A percentile compares a stretch with the other conserved stretches of the same genome.
These are phyloP conservation scores for Aleiodes testaceus DNA, from an alignment of 2,888 invertebrate species.

Conservation along the genomic window DNA sequence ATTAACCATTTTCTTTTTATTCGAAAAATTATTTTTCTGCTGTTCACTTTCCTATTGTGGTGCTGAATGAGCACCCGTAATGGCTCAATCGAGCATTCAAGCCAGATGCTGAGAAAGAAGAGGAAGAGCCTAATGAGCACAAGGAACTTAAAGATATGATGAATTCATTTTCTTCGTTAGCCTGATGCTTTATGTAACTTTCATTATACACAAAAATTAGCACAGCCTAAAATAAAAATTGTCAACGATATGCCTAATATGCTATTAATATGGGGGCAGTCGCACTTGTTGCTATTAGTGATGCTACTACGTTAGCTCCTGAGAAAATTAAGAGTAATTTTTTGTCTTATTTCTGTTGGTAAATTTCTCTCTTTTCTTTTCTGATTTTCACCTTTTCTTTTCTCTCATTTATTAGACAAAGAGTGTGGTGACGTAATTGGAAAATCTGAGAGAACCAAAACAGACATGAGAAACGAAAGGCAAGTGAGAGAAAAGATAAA, in stretches of 20 bases:
- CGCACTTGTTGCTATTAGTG: slow-evolving; percentile 90
- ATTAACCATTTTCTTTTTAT: too few species aligned
- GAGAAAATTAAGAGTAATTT: slow-evolving; percentile 86
- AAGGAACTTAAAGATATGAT: slow-evolving; percentile 84
- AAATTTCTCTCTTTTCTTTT: neutral
- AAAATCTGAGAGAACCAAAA: slow-evolving; percentile 85
- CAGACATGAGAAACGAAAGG: slow-evolving; percentile 81
- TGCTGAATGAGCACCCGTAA: too few species aligned
- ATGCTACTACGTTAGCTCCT: slow-evolving; percentile 90
- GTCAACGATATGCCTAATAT: slow-evolving; percentile 92
- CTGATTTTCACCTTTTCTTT: neutral
- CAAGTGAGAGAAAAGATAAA: slow-evolving; percentile 72
- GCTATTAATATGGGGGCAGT: slow-evolving; percentile 96
- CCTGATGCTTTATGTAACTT: slow-evolving; percentile 95
- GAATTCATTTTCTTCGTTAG: slow-evolving; percentile 85
- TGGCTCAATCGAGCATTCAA: too few species aligned
- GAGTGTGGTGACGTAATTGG: slow-evolving; percentile 77
- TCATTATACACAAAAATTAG: slow-evolving; percentile 92
- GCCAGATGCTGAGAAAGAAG: slow-evolving; percentile 76
- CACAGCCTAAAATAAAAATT: slow-evolving; percentile 90
- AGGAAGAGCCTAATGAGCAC: slow-evolving; percentile 84
- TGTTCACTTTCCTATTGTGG: too few species aligned
- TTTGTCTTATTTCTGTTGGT: neutral
- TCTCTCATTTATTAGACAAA: slow-evolving; percentile 70
- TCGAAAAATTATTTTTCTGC: too few species aligned